Evolutionary conservation across 2,888 invertebrate genomes (phyloP), one percentile per base, ranked within the genome.

Genomic region (Heliconius ismenius): DNA sequence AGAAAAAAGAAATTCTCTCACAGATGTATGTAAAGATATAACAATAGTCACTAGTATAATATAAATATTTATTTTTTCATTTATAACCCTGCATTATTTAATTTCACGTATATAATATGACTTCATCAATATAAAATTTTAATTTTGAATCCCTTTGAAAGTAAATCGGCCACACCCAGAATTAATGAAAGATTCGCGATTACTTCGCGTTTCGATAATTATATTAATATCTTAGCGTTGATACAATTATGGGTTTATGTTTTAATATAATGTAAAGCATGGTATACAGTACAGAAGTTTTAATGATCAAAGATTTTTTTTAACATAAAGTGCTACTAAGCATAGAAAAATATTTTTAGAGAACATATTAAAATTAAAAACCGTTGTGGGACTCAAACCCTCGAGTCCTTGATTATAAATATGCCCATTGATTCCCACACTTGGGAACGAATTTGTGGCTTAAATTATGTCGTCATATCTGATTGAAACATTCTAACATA

Each of bases 131-230:
- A 32, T 70, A 24, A 13, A 58, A 28, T 70, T 58, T 70, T 70
- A 32, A 58, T 54, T 58, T 70, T 70, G 70, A 58, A 70, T 70
- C 32, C 54, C 32, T 58, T 70, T 70, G 54, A 63, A 62, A 69
- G 43, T 49, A 75, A 75, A 49, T 62, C 63, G 32, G 63, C 49
- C 70, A 63, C 70, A 15, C 75, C 73, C 64, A n/a, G 36, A 68
- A 63, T 76, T 78, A 76, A 78, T 76, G 72, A 78, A 67, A 79
- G 76, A 79, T 79, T 74, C 73, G 58, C 76, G 76, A 76, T 76
- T 68, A 67, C 39, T 70, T 70, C 77, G 60, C 62, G 75, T 77
- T 77, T 73, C 65, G 75, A 73, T 76, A 73, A 80, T 79, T 49
- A 21, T 21, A 49, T 49, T 79, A 77, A 75, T 79, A 49, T 75